Base-by-base conservation (phyloP, 2,888 invertebrate species). In the Zele albiditarsus region DNA sequence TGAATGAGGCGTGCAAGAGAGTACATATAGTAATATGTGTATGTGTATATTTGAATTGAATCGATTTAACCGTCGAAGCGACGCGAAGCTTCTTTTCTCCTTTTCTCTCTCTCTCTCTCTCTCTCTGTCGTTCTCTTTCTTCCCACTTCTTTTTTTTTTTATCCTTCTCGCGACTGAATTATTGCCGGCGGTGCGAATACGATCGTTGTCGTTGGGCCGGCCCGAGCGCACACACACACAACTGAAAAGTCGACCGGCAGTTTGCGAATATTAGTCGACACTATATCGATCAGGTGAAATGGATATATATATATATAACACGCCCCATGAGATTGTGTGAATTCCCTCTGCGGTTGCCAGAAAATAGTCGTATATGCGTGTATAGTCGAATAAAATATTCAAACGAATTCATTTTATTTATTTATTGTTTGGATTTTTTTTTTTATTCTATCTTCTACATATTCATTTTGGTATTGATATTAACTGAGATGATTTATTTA, bases 51-150 rank as follows among this genome's bases (percentile, higher is more conserved):
- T 77, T 76, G 75, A 79, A 79, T 76, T 75, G 75, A 79, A 79
- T 79, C 76, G 79, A 79, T 79, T 79, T 77, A 77, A 75, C 74
- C 74, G 73, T 77, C 75, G 70, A 77, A 78, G 66, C 73, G 70
- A 73, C 73, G 62, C 73, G 28, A 63, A 71, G 68, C 20, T 62
- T 75, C 38, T 75, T 73, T 73, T 76, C 71, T 65, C 58, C 16
- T n/a, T 53, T 12, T 42, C 42, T 42, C 42, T 42, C 12, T 6
- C 8, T 42, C 12, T 42, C 12, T 42, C 12, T 42, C n/a, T 53
- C 20, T 3, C n/a, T 60, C 46, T 60, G 33, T 42, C 38, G n/a
- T 53, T 20, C 38, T 71, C 57, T 69, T 53, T 69, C 53, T 53
- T 53, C n/a, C 4, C 20, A n/a, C 20, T 20, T 53, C 20, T 53